Evolutionary conservation across 2,113 vertebrate genomes (phyloP).

Genomic region (Damaliscus lunatus): DNA sequence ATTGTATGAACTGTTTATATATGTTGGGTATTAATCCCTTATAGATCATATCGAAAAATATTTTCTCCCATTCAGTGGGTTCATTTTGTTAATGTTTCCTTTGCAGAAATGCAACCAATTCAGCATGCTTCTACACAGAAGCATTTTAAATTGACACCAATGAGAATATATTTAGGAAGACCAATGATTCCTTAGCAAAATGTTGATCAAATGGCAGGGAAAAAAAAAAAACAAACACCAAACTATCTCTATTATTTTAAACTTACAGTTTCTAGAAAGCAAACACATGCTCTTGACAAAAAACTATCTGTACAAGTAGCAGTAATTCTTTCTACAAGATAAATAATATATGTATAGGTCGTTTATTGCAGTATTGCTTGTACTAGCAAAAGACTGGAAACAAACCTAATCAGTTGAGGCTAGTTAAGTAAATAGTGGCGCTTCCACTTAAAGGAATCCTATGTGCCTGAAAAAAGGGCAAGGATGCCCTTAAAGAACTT

Average conservation of each 20-base stretch:
- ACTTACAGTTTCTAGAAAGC: neutral
- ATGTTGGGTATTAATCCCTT: neutral
- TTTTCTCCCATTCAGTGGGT: neutral
- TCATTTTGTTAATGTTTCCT: neutral
- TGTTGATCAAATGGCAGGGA: neutral
- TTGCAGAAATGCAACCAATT: neutral
- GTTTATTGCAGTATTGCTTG: neutral
- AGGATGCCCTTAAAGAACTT: neutral
- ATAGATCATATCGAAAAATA: neutral
- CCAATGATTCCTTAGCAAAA: neutral
- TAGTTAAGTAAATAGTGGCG: neutral
- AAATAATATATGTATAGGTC: neutral
- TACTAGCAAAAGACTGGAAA: neutral
- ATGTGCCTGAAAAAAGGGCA: neutral
- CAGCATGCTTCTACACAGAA: neutral
- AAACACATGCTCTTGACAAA: constrained; percentile 1
- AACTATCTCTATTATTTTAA: neutral
- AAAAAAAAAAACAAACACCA: neutral
- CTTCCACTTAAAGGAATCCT: neutral
- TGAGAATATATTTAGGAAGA: constrained; percentile 5
- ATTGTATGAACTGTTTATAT: neutral
- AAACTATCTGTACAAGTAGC: neutral
- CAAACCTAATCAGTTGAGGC: neutral
- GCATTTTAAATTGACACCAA: neutral
- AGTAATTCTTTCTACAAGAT: neutral